Conservation (phyloP, 2,113 vertebrate species). For the Gallinago undulata region DNA sequence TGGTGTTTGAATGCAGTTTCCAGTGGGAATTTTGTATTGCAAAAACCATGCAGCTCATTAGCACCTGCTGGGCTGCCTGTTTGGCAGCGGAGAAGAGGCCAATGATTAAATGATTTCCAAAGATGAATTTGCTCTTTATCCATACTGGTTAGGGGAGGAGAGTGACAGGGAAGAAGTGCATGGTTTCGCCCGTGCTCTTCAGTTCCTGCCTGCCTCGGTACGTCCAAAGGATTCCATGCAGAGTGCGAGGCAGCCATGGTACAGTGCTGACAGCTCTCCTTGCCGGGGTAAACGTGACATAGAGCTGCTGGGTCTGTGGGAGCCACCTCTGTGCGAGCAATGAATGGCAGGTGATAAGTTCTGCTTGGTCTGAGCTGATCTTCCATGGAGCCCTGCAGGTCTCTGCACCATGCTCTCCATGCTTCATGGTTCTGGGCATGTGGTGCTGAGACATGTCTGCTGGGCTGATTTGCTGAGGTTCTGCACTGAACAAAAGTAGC, state of each 20-base stretch:
- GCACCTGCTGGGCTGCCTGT: background rate
- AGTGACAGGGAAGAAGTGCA: background rate
- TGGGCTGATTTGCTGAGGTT: background rate
- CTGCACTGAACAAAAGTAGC: background rate
- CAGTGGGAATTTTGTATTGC: background rate
- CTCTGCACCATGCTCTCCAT: background rate
- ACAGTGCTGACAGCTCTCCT: background rate
- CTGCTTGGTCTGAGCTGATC: background rate
- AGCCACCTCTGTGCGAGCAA: background rate
- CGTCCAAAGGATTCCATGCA: background rate
- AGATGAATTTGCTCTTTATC: background rate
- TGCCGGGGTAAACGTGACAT: fast-evolving
- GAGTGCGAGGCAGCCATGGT: background rate
- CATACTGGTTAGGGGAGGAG: background rate
- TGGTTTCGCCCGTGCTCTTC: background rate
- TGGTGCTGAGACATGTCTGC: background rate
- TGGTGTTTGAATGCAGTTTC: background rate
- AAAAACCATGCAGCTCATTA: background rate
- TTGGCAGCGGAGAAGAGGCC: background rate
- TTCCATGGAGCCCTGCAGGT: background rate
- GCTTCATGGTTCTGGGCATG: background rate
- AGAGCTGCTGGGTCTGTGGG: background rate
- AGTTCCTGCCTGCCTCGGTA: background rate
- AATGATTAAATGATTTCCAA: background rate
- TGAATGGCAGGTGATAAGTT: background rate